Conservation (phyloP, 2,888 invertebrate species). For the Meiosimyza platycephala region DNA sequence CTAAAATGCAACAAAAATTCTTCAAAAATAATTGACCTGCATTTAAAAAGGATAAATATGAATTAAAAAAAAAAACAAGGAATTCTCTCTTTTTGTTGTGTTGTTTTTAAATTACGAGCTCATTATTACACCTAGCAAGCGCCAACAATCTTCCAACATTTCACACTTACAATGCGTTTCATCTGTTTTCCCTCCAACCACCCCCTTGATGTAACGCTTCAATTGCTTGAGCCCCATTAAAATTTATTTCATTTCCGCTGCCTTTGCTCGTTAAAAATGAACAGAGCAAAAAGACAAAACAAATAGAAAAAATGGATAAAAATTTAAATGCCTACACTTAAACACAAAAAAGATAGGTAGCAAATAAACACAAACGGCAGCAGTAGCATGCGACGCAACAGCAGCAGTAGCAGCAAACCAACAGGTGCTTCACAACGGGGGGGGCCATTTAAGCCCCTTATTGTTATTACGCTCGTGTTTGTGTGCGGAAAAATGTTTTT, state of each 20-base stretch:
- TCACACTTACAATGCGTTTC: not conserved
- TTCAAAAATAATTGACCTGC: no score
- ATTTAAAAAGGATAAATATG: no score
- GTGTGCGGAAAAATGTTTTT: constrained; percentile 7
- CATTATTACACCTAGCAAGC: not conserved
- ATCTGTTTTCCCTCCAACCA: not conserved
- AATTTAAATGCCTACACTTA: constrained; percentile 7
- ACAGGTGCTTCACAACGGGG: constrained; percentile 23
- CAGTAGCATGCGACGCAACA: constrained; percentile 10
- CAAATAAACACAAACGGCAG: not conserved
- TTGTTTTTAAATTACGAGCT: no score
- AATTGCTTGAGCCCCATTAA: not conserved
- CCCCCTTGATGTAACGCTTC: no score
- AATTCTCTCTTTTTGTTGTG: no score
- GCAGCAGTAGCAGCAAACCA: constrained; percentile 34
- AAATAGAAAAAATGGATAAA: not conserved
- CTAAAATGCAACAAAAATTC: no score
- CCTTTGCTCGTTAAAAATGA: not conserved
- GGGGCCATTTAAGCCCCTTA: constrained; percentile 3
- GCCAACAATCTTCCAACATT: constrained; percentile 11
- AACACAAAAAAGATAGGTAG: not conserved
- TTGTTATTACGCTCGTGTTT: constrained; percentile 6
- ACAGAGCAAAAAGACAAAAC: not conserved
- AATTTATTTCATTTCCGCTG: constrained; percentile 13
- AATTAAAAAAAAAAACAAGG: no score